Percentiles rank a stretch among this genome's conserved stretches.
These are phyloP conservation scores for Sander vitreus DNA, from an alignment of 2,113 vertebrate species.

Conservation along the genomic window DNA sequence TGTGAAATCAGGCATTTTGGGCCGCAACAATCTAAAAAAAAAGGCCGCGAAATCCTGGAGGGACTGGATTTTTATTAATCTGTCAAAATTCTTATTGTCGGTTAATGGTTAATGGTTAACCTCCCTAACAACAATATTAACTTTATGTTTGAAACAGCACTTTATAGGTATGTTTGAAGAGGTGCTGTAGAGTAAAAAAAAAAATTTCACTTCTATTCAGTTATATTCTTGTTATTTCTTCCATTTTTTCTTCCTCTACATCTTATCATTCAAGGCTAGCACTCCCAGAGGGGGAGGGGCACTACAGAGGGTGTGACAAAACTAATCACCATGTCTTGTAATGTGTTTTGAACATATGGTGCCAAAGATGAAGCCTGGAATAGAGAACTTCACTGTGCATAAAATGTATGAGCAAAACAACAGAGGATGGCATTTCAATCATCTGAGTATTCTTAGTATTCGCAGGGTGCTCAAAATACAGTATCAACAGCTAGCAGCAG, in stretches of 20 bases:
- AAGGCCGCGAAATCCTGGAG: no score
- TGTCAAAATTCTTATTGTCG: no score
- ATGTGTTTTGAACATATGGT: slow-evolving; percentile 44
- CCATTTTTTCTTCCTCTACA: background rate
- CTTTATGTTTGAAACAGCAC: background rate
- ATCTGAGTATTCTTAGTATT: slow-evolving; percentile 43
- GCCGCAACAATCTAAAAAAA: no score
- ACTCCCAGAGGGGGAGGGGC: background rate
- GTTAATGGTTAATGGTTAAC: no score
- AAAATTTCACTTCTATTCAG: background rate
- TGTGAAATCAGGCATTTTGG: no score
- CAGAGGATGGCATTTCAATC: slow-evolving; percentile 49
- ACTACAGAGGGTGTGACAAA: slow-evolving; percentile 16
- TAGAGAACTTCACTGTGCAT: slow-evolving; percentile 20
- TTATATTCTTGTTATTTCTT: background rate
- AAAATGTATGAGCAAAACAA: slow-evolving; percentile 46
- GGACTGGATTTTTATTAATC: no score
- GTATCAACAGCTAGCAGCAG: slow-evolving; percentile 53
- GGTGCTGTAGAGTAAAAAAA: background rate
- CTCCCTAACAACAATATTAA: background rate
- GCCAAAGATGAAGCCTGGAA: background rate
- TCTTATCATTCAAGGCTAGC: slow-evolving; percentile 9
- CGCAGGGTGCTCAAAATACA: slow-evolving; percentile 40
- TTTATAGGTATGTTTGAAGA: background rate
- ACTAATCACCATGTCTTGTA: slow-evolving; percentile 7